A percentile compares a stretch with the other conserved stretches of the same genome.
Conservation (phyloP, 2,113 vertebrate species). For the Pangasianodon hypophthalmus region DNA sequence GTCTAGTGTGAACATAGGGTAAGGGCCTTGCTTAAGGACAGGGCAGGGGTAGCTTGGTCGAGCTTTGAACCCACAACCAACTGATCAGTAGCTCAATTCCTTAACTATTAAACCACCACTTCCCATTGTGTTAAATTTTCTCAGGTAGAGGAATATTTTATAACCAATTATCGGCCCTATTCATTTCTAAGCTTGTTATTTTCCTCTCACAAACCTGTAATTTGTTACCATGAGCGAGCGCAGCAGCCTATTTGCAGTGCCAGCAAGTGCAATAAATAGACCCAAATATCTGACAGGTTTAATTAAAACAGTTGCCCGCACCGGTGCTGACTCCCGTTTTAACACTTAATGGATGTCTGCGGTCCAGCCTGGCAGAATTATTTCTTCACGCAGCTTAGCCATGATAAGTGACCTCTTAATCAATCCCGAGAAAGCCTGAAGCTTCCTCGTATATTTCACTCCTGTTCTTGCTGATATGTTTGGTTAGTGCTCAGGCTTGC, state of each 20-base stretch:
- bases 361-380: constrained; percentile 49
- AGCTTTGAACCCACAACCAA: background rate
- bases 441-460: constrained; percentile 15
- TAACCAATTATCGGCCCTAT: background rate
- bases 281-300: constrained; percentile 61
- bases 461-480: background rate
- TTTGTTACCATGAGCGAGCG: background rate
- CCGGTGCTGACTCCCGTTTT: constrained; percentile 53
- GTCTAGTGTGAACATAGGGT: too few species aligned
- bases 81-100: background rate
- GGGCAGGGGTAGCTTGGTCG: background rate
- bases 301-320: constrained; percentile 65
- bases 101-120: background rate
- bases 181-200: background rate
- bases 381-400: constrained; percentile 50
- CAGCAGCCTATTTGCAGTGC: constrained; percentile 9
- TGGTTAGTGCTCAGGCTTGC: constrained; percentile 2
- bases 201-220: background rate
- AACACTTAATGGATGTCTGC: constrained; percentile 64
- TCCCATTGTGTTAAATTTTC: background rate
- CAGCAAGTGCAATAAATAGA: constrained; percentile 58
- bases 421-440: constrained; percentile 39
- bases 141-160: background rate
- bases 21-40: background rate
- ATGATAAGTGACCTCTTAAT: constrained; percentile 52